A percentile compares a stretch with the other conserved stretches of the same genome.
Conservation (phyloP, 2,113 vertebrate species). For the Notothenia coriiceps region DNA sequence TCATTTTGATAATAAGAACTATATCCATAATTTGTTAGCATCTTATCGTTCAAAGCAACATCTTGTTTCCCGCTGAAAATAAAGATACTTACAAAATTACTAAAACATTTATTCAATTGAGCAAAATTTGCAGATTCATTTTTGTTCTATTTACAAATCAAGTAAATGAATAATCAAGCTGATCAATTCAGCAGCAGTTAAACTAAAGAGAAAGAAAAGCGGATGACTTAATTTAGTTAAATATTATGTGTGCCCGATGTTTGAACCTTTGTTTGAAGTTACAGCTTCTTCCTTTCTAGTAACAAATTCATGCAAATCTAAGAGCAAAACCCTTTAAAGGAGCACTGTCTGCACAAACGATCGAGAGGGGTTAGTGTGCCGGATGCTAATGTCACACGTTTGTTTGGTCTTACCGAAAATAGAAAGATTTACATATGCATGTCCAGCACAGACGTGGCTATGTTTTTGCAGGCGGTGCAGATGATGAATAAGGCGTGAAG, state of each 20-base stretch:
- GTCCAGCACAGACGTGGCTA: conserved; percentile 30
- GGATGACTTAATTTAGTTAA: conserved; percentile 1
- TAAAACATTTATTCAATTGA: neutral
- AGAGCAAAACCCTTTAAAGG: conserved; percentile 8
- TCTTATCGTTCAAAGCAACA: neutral
- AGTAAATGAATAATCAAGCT: neutral
- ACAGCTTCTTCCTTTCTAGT: conserved; percentile 14
- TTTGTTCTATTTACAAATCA: neutral
- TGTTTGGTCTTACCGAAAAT: conserved; percentile 39
- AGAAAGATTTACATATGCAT: conserved; percentile 43
- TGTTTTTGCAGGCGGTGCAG: neutral
- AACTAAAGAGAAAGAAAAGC: conserved; percentile 5
- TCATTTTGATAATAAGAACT: neutral
- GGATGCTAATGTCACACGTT: conserved; percentile 12
- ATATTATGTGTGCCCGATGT: neutral
- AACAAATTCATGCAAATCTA: conserved; percentile 57
- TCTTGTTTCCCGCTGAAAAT: neutral
- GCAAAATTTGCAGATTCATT: neutral
- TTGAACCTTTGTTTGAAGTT: conserved; percentile 41
- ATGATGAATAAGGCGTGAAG: neutral
- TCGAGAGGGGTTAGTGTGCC: neutral
- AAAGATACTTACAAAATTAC: neutral
- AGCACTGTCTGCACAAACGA: neutral
- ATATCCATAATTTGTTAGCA: neutral
- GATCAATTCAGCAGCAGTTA: neutral